These are phyloP conservation scores for Capitulum mitella DNA, from an alignment of 2,888 invertebrate species.

Conservation along the genomic window DNA sequence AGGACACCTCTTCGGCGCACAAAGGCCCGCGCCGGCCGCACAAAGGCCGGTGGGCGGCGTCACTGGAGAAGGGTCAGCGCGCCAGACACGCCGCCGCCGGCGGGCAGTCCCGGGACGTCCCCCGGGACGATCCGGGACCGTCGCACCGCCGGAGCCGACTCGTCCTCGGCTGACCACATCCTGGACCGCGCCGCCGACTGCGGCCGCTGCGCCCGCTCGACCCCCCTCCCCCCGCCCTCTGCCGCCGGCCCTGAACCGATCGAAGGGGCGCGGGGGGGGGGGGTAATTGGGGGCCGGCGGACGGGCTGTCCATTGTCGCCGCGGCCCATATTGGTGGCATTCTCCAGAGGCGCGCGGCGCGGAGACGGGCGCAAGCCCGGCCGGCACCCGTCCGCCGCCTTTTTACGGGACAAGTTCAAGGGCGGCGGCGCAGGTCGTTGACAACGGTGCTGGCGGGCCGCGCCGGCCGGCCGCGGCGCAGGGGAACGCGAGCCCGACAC, in stretches of 20 bases:
- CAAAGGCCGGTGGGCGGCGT: not conserved
- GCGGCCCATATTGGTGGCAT: not conserved
- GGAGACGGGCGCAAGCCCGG: not conserved
- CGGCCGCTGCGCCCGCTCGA: too few species aligned
- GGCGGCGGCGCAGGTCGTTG: not conserved
- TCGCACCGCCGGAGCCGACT: too few species aligned
- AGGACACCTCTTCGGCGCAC: not conserved
- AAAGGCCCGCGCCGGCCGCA: not conserved
- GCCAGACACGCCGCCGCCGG: too few species aligned
- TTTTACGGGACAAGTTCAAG: slow-evolving; percentile 16
- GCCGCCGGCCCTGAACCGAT: too few species aligned
- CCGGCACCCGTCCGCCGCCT: not conserved
- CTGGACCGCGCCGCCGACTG: too few species aligned
- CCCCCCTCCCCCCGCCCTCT: too few species aligned
- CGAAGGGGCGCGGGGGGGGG: not conserved
- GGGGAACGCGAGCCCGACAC: not conserved
- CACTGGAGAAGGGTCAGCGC: not conserved
- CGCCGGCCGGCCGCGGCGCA: too few species aligned
- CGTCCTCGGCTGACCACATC: too few species aligned
- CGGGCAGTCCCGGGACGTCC: too few species aligned
- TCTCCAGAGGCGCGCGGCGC: not conserved
- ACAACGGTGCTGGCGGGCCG: not conserved
- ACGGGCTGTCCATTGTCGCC: not conserved
- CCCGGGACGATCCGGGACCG: too few species aligned
- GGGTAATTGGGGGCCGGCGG: not conserved